Percentiles rank a stretch among this genome's conserved stretches.
Evolutionary conservation across 2,113 vertebrate species (phyloP).

Genomic region (Mastomys coucha): DNA sequence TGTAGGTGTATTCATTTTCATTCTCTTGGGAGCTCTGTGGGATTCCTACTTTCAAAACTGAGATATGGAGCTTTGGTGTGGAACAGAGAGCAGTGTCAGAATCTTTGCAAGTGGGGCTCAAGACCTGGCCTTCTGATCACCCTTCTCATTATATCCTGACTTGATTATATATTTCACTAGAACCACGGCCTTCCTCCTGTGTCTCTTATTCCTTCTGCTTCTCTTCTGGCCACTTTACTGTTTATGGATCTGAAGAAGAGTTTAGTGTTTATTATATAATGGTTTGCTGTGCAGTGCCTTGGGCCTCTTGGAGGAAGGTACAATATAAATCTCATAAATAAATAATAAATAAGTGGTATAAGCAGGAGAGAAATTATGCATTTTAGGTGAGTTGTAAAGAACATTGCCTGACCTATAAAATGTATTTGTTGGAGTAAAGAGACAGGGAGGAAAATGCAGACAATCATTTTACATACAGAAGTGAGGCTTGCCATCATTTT

Average conservation of each 20-base stretch:
- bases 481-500: neutral
- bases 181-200: neutral
- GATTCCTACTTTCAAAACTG: neutral
- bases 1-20: neutral
- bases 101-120: neutral
- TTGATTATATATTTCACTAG: neutral
- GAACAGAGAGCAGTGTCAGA: neutral
- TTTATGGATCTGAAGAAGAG: slow-evolving; percentile 40
- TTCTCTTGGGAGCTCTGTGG: neutral
- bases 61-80: neutral
- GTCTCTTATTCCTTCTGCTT: neutral
- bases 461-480: neutral
- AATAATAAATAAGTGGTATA: slow-evolving; percentile 71
- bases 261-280: slow-evolving; percentile 59
- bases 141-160: neutral
- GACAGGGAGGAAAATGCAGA: slow-evolving; percentile 40
- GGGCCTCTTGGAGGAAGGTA: slow-evolving; percentile 52
- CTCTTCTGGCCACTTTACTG: neutral
- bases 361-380: slow-evolving; percentile 70
- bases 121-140: neutral
- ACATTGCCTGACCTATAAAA: slow-evolving; percentile 59
- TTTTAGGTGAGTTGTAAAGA: slow-evolving; percentile 76
- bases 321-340: slow-evolving; percentile 72
- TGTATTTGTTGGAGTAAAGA: slow-evolving; percentile 60
- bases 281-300: slow-evolving; percentile 15